These are phyloP conservation scores for Clarias platycephalus DNA, from an alignment of 2,797 vertebrate genomes.

Conservation along the genomic window DNA sequence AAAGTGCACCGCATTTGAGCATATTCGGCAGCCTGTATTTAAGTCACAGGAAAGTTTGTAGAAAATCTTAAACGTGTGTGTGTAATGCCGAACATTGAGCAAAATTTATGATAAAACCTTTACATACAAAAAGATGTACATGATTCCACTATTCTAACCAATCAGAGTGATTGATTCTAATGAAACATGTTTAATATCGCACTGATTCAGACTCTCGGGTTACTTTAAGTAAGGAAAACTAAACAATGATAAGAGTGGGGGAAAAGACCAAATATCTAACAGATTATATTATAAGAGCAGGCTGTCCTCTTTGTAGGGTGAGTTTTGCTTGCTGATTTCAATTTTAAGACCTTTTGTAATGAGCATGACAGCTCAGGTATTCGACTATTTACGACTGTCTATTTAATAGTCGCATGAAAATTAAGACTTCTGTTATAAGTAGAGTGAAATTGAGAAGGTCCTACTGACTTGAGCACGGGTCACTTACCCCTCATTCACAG, in stretches of 20 bases:
- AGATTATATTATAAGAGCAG: neutral
- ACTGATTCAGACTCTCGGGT: no score
- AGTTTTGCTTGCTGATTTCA: neutral
- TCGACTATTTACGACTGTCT: neutral
- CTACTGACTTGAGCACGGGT: neutral
- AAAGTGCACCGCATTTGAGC: neutral
- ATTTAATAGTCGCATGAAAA: neutral
- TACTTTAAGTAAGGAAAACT: neutral
- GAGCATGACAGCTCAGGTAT: neutral
- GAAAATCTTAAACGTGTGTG: neutral
- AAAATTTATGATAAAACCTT: neutral
- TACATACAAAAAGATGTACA: no score
- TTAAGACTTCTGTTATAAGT: neutral
- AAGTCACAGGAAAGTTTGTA: neutral
- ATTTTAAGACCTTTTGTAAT: neutral
- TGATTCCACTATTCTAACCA: neutral
- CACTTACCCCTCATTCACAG: constrained; percentile 87
- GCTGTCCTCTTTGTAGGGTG: neutral
- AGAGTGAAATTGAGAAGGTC: neutral
- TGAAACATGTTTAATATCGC: neutral
- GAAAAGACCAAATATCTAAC: neutral
- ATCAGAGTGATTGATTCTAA: neutral
- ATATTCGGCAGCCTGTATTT: neutral
- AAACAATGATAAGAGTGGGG: neutral
- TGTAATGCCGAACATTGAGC: neutral